phyloP scores from a whole-genome alignment of 2,888 invertebrate species.

The Synanthedon vespiformis region DNA sequence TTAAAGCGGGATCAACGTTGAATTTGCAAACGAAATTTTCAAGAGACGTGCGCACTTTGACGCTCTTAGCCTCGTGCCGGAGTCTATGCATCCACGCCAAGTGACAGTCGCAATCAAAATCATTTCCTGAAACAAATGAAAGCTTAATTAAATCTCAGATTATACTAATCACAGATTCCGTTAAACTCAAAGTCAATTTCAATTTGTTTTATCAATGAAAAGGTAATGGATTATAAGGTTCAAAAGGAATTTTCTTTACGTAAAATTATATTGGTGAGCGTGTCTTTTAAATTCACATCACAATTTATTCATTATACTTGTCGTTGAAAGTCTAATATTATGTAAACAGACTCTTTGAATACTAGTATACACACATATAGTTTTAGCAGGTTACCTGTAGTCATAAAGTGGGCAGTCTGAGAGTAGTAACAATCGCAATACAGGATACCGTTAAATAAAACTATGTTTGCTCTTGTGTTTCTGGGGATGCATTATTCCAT shows the following conservation, averaged over 20 bases:
- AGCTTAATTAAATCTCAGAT: constrained; percentile 11
- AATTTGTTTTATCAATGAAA: constrained; percentile 23
- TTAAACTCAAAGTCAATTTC: constrained; percentile 14
- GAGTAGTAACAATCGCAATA: neutral
- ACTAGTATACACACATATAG: too few species aligned
- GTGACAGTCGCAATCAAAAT: constrained; percentile 86
- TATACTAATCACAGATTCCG: constrained; percentile 20
- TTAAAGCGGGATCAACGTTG: constrained; percentile 52
- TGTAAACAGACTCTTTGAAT: too few species aligned
- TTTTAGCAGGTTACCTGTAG: too few species aligned
- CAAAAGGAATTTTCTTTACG: neutral
- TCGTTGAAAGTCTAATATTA: neutral
- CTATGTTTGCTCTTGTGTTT: too few species aligned
- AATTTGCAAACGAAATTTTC: constrained; percentile 81
- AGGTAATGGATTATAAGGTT: neutral
- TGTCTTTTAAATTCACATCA: neutral
- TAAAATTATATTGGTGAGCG: neutral
- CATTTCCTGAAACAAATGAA: constrained; percentile 78
- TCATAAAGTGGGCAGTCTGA: too few species aligned
- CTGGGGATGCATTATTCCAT: too few species aligned
- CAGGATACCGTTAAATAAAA: too few species aligned
- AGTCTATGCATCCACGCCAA: constrained; percentile 85
- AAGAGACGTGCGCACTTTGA: constrained; percentile 76
- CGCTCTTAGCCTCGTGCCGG: constrained; percentile 80
- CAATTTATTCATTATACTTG: neutral